phyloP scores from a whole-genome alignment of 2,113 vertebrate genomes.

The Eudyptes chrysolophus region DNA sequence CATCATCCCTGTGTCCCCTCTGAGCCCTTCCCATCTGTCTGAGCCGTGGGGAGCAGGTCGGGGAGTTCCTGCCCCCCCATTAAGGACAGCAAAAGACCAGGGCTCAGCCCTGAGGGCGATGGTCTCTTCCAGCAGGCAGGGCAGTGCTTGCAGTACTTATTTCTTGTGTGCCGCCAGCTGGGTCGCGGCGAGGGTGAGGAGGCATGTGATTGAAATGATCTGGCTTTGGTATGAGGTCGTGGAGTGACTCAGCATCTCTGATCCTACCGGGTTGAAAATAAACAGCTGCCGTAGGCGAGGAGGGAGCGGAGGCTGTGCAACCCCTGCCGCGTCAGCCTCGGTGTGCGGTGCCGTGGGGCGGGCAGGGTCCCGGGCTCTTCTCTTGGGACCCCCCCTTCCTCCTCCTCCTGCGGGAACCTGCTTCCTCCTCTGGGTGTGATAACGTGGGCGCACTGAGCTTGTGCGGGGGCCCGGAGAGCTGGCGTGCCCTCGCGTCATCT shows the following conservation, averaged over 20 bases:
- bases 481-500: accelerated
- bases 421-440: neutral
- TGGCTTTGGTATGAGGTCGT: neutral
- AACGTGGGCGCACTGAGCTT: accelerated
- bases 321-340: no score
- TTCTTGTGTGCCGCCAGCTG: accelerated
- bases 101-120: neutral
- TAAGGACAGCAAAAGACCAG: neutral
- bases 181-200: neutral
- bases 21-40: accelerated
- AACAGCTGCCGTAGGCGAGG: neutral
- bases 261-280: neutral
- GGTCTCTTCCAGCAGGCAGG: neutral
- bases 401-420: neutral
- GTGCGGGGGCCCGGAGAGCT: accelerated
- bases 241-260: neutral
- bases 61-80: neutral
- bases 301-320: neutral
- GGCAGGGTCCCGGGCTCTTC: neutral
- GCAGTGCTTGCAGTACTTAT: accelerated
- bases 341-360: accelerated
- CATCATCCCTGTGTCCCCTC: accelerated
- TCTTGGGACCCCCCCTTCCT: neutral
- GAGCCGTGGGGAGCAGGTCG: accelerated
- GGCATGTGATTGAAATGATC: neutral